Conservation (phyloP, 2,113 vertebrate genomes). For the Lates calcarifer region DNA sequence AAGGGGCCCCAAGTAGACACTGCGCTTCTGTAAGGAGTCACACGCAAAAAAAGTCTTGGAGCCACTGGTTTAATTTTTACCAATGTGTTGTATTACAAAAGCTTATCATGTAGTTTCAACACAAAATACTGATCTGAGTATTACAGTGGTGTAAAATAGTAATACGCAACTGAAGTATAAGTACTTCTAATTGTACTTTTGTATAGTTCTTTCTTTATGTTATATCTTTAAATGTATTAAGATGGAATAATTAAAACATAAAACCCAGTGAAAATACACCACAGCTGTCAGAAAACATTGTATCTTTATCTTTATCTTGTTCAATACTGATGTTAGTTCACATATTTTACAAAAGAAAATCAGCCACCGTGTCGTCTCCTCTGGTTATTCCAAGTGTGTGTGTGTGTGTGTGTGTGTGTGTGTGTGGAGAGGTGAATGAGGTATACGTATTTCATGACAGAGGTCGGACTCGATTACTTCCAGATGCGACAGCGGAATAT, state of each 20-base stretch:
- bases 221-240: not conserved
- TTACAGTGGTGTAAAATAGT: too few species aligned
- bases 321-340: not conserved
- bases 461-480: conserved; percentile 69
- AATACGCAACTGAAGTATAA: not conserved
- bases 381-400: conserved; percentile 11
- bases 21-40: not conserved
- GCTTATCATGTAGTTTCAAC: too few species aligned
- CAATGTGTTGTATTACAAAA: too few species aligned
- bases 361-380: conserved; percentile 21
- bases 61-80: too few species aligned
- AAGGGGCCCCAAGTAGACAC: not conserved
- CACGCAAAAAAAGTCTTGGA: not conserved
- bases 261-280: too few species aligned
- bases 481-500: conserved; percentile 71
- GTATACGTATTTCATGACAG: conserved; percentile 57
- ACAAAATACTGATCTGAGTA: too few species aligned
- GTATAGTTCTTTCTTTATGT: not conserved
- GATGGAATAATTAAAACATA: too few species aligned
- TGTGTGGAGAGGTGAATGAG: conserved; percentile 52
- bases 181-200: not conserved
- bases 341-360: conserved; percentile 13
- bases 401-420: conserved; percentile 25
- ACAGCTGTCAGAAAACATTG: too few species aligned
- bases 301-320: not conserved